These are phyloP conservation scores for Allophyes oxyacanthae DNA, from an alignment of 2,888 invertebrate species.

Conservation along the genomic window DNA sequence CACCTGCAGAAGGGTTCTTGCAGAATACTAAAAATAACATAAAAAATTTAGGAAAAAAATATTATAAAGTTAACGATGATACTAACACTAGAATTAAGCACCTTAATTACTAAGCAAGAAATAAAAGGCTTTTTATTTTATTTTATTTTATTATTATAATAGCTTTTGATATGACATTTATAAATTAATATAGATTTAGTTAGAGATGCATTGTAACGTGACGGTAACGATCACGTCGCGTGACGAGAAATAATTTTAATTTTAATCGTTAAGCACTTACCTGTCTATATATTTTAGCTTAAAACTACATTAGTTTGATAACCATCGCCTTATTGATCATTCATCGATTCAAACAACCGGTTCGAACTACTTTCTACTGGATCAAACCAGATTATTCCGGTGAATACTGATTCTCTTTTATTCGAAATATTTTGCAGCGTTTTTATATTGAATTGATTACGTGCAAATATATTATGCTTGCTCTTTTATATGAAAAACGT, in stretches of 20 bases:
- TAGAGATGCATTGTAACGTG: slow-evolving; percentile 13
- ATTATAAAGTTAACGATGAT: too few relatives aligned
- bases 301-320: slow-evolving; percentile 16
- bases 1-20: too few relatives aligned
- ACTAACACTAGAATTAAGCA: too few relatives aligned
- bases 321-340: slow-evolving; percentile 11
- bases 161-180: slow-evolving; percentile 15
- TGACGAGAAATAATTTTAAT: slow-evolving; percentile 49
- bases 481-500: too few relatives aligned
- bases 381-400: slow-evolving; percentile 15
- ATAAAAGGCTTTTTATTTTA: too few relatives aligned
- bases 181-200: slow-evolving; percentile 9
- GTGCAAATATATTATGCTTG: slow-evolving; percentile 10
- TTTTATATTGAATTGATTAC: slow-evolving; percentile 22
- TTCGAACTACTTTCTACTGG: slow-evolving; percentile 1
- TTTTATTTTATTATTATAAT: background rate
- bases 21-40: too few relatives aligned
- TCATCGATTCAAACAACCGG: background rate
- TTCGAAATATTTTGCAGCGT: slow-evolving; percentile 14
- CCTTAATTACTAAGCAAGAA: too few relatives aligned
- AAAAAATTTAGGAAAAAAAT: too few relatives aligned
- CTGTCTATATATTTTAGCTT: slow-evolving; percentile 18
- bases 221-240: slow-evolving; percentile 51
- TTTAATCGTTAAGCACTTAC: slow-evolving; percentile 40
- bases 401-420: slow-evolving; percentile 10